Evolutionary conservation across 2,113 vertebrate genomes (phyloP), one percentile per base, ranked within the genome.

Genomic region (Montifringilla adamsi): DNA sequence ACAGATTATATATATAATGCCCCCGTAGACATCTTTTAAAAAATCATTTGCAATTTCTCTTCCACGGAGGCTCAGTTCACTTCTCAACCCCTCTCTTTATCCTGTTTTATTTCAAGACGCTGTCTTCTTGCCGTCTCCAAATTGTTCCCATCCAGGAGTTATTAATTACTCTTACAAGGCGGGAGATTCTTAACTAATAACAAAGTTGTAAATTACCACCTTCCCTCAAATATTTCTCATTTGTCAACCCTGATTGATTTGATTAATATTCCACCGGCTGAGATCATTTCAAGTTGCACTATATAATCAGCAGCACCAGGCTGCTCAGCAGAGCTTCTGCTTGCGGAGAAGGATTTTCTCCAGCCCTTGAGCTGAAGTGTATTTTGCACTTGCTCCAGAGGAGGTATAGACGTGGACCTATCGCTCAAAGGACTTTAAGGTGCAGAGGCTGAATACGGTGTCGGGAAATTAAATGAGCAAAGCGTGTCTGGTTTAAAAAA

Each of bases 121-220:
- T 72, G 85, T 66, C 92, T 90, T 56, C 63, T 73, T 75, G 89
- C 96, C 39, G 21, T 94, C 97, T 97, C 97, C 95, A 97, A 97
- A 96, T 81, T 91, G 84, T 95, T 97, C 95, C 93, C 95, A 80
- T 97, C 90, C 95, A 89, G 94, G 94, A 95, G 79, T 98, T 98
- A 98, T 98, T 98, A 98, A 98, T 98, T 98, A 97, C 97, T 90
- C 84, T 92, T 98, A 98, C 97, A 98, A 98, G 95, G 95, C 95
- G 79, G 96, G 93, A 85, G 85, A 98, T 97, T 98, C 97, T 98
- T 98, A 98, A 98, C 97, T 98, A 98, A 98, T 97, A 98, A 97
- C 97, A 96, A 98, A 98, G 97, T 98, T 98, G 98, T 98, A 98
- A 98, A 98, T 98, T 98, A 96, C 94, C 97, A 95, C 97, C 95